These are phyloP conservation scores for Drosophila peninsularis DNA, from an alignment of 2,888 invertebrate genomes.

Conservation along the genomic window DNA sequence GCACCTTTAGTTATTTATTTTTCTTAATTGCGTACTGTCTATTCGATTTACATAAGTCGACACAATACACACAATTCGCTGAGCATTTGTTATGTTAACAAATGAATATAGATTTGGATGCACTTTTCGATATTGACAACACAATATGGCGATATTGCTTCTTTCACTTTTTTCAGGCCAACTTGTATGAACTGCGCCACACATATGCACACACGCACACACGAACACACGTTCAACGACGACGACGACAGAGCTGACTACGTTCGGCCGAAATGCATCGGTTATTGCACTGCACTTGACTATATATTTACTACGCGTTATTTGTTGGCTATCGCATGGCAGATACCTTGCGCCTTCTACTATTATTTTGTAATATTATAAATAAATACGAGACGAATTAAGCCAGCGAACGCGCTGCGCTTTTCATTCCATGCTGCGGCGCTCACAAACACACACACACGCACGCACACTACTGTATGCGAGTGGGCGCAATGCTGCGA, in stretches of 20 bases:
- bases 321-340: slow-evolving; percentile 23
- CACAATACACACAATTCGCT: slow-evolving; percentile 15
- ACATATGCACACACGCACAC: slow-evolving; percentile 59
- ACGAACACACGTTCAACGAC: slow-evolving; percentile 43
- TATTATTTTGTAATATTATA: slow-evolving; percentile 46
- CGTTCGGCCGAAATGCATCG: slow-evolving; percentile 54
- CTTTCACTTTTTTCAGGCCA: slow-evolving; percentile 68
- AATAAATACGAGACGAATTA: slow-evolving; percentile 59
- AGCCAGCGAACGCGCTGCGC: slow-evolving; percentile 66
- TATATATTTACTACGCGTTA: slow-evolving; percentile 24
- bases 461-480: slow-evolving; percentile 16
- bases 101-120: slow-evolving; percentile 44
- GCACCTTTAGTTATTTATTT: slow-evolving; percentile 58
- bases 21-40: slow-evolving; percentile 48
- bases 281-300: slow-evolving; percentile 64
- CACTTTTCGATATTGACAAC: slow-evolving; percentile 66
- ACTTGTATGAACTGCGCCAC: slow-evolving; percentile 67
- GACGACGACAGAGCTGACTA: slow-evolving; percentile 10
- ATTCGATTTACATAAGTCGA: slow-evolving; percentile 66
- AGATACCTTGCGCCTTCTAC: slow-evolving; percentile 28
- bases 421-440: slow-evolving; percentile 76
- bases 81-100: slow-evolving; percentile 20
- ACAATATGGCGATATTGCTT: slow-evolving; percentile 75
- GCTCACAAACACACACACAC: slow-evolving; percentile 60
- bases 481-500: slow-evolving; percentile 34